These are phyloP conservation scores for Cervus canadensis DNA, from an alignment of 2,113 vertebrate genomes.

Conservation along the genomic window DNA sequence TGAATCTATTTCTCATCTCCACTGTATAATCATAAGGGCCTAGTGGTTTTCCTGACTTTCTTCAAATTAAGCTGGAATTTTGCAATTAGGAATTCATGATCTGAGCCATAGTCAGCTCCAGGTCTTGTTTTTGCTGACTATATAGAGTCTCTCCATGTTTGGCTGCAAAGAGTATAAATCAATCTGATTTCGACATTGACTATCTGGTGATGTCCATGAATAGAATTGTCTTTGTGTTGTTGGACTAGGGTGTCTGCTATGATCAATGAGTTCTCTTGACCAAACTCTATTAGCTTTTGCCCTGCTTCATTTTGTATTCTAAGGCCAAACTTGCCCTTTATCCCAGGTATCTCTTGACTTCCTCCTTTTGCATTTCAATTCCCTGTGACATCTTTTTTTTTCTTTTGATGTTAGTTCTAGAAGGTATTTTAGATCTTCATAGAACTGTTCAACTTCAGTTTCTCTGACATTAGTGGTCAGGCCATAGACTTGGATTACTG, in stretches of 20 bases:
- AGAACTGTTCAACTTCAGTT: not conserved
- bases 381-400: not conserved
- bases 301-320: not conserved
- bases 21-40: not conserved
- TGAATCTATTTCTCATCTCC: not conserved
- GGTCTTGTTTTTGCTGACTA: not conserved
- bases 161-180: not conserved
- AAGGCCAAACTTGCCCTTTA: not conserved
- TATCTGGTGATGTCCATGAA: not conserved
- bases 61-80: not conserved
- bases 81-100: not conserved
- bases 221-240: not conserved
- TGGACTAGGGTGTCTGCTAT: not conserved
- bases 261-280: not conserved
- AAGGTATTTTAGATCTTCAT: not conserved
- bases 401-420: not conserved
- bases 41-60: not conserved
- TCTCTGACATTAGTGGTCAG: not conserved
- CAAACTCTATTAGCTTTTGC: not conserved
- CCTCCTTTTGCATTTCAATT: not conserved
- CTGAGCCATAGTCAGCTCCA: not conserved
- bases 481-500: not conserved
- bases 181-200: not conserved
- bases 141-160: not conserved
- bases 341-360: not conserved